Conservation (phyloP, 2,888 invertebrate genomes). For the Hirtodrosophila trivittata region DNA sequence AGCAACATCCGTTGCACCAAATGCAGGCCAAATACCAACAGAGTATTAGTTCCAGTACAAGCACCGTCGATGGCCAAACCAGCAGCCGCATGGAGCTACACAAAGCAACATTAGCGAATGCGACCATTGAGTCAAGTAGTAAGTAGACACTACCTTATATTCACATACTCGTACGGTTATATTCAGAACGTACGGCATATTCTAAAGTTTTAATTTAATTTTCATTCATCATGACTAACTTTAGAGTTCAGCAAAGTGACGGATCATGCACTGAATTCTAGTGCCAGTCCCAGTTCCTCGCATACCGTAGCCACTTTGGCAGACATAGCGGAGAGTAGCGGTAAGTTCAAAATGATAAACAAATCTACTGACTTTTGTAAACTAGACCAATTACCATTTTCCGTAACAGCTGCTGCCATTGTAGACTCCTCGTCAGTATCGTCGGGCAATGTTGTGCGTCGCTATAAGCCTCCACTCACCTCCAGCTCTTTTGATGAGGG, state of each 20-base stretch:
- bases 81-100: slow-evolving; percentile 82
- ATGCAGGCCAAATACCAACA: slow-evolving; percentile 65
- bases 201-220: neutral
- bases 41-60: slow-evolving; percentile 39
- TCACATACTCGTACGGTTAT: no score
- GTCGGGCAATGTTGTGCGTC: slow-evolving; percentile 75
- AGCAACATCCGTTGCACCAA: slow-evolving; percentile 80
- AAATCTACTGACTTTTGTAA: neutral
- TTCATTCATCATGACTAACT: slow-evolving; percentile 1
- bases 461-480: slow-evolving; percentile 81
- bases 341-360: slow-evolving; percentile 25
- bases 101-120: slow-evolving; percentile 81
- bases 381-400: no score
- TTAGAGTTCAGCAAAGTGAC: slow-evolving; percentile 65
- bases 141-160: slow-evolving; percentile 29
- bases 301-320: slow-evolving; percentile 68
- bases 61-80: slow-evolving; percentile 78
- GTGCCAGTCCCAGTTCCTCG: slow-evolving; percentile 20
- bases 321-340: slow-evolving; percentile 78
- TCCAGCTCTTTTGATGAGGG: slow-evolving; percentile 90
- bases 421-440: slow-evolving; percentile 31
- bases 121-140: slow-evolving; percentile 79
- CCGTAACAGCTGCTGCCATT: slow-evolving; percentile 49
- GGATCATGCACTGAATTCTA: slow-evolving; percentile 49
- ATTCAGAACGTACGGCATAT: neutral